Base-by-base conservation (phyloP, 2,113 vertebrate genomes). In the Calidris pugnax region DNA sequence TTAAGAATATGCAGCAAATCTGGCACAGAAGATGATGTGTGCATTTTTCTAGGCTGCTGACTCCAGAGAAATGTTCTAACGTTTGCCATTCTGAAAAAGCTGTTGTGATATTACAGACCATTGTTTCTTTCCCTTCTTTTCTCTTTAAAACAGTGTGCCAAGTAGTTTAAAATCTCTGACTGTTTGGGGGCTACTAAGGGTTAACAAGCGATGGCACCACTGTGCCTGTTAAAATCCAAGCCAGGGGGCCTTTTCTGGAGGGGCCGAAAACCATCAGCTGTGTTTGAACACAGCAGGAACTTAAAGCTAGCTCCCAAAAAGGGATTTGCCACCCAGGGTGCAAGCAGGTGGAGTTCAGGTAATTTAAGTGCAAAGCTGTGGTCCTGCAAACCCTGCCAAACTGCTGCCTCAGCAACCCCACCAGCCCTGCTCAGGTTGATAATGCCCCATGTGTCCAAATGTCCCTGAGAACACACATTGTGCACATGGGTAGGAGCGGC, bases 371-470 rank as follows among this genome's bases (percentile, higher is more conserved):
- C 48, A 33, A 74, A 48, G 32, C 0, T 89, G 59, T 60, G 63
- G 26, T 69, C 53, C 68, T 48, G 50, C 37, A 78, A 47, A 69
- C 18, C 47, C 16, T 35, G n/a, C 30, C 30, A 35, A 45, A 28
- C 14, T 59, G 57, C 62, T 76, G 51, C 37, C 50, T 55, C 4
- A 77, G 37, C 53, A 9, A 3, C 32, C 19, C 7, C 17, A 67
- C 8, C 50, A 43, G 51, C 51, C 24, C 62, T 62, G 30, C 35
- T 71, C 47, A 3, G 9, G 17, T n/a, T 26, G 35, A 22, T 18
- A 21, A 14, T 20, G 23, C 8, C 28, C 23, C 1, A 1, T 4
- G 18, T 15, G 11, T 41, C 20, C 48, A 8, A 12, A 0, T 20
- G 10, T 23, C 56, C 32, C n/a, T 91, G 45, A 57, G 50, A 66